These are phyloP conservation scores for Venustaconcha ellipsiformis DNA, from an alignment of 1,140 invertebrate genomes.

Conservation along the genomic window DNA sequence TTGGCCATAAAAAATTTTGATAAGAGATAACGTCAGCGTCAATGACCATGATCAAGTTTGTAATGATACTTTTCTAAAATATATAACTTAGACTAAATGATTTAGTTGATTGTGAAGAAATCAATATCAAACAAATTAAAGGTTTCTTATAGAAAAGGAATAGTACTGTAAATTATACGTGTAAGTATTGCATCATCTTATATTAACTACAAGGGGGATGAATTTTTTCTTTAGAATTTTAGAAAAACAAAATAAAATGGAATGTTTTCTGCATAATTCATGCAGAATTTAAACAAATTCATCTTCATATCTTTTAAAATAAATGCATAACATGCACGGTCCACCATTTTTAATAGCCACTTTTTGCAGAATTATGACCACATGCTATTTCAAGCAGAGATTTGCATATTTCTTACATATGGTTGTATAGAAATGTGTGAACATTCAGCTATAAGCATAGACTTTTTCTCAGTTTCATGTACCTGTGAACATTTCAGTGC, in stretches of 20 bases:
- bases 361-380: too few relatives aligned
- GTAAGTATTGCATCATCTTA: background rate
- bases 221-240: too few relatives aligned
- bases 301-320: too few relatives aligned
- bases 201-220: too few relatives aligned
- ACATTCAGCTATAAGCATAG: background rate
- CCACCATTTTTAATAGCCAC: too few relatives aligned
- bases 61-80: background rate
- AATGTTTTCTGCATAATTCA: too few relatives aligned
- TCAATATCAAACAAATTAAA: background rate
- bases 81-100: constrained; percentile 1
- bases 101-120: background rate
- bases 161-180: too few relatives aligned
- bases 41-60: background rate
- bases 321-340: too few relatives aligned
- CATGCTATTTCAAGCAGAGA: too few relatives aligned
- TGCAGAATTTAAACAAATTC: too few relatives aligned
- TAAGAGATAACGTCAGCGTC: background rate
- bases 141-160: background rate
- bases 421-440: background rate
- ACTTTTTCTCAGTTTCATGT: background rate
- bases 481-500: background rate
- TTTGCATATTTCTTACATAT: too few relatives aligned
- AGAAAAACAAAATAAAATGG: too few relatives aligned
- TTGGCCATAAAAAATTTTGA: constrained; percentile 13